Percentiles rank a stretch among this genome's conserved stretches.
phyloP scores from a whole-genome alignment of 2,797 vertebrate genomes.

The Tokudaia tokunoshimensis region DNA sequence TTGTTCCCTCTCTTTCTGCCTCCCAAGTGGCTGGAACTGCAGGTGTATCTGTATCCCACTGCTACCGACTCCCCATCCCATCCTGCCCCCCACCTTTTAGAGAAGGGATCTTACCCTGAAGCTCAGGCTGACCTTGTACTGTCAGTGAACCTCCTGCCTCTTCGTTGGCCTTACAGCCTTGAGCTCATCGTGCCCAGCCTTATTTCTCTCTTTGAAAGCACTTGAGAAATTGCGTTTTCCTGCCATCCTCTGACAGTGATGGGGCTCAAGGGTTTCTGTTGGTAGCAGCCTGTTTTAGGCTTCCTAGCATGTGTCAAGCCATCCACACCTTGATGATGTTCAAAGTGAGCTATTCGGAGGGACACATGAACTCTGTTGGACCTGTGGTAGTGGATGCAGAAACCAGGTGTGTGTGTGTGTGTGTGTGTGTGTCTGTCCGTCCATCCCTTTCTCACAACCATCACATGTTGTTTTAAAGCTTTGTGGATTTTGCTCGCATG shows the following conservation, averaged over 20 bases:
- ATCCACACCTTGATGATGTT: not conserved
- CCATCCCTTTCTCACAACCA: not conserved
- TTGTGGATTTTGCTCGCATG: constrained; percentile 28
- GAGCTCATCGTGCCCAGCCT: too few relatives aligned
- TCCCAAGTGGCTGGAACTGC: not conserved
- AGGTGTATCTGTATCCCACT: not conserved
- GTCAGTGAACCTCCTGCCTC: not conserved
- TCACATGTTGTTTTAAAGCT: not conserved
- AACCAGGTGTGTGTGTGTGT: not conserved
- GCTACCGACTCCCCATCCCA: not conserved
- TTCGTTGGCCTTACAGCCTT: not conserved
- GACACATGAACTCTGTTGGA: not conserved
- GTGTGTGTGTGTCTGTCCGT: not conserved
- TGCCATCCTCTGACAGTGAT: not conserved
- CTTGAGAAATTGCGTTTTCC: not conserved
- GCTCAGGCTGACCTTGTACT: not conserved
- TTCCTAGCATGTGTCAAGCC: rapidly evolving
- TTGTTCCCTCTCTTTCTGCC: too few relatives aligned
- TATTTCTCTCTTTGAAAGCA: not conserved
- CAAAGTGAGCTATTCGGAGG: not conserved
- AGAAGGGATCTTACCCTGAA: not conserved
- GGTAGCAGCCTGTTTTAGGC: not conserved
- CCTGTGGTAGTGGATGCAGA: not conserved
- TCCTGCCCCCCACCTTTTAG: too few relatives aligned
- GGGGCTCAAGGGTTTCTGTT: not conserved